Base-by-base conservation (phyloP, 2,888 invertebrate species). In the Cyrtodaria siliqua region DNA sequence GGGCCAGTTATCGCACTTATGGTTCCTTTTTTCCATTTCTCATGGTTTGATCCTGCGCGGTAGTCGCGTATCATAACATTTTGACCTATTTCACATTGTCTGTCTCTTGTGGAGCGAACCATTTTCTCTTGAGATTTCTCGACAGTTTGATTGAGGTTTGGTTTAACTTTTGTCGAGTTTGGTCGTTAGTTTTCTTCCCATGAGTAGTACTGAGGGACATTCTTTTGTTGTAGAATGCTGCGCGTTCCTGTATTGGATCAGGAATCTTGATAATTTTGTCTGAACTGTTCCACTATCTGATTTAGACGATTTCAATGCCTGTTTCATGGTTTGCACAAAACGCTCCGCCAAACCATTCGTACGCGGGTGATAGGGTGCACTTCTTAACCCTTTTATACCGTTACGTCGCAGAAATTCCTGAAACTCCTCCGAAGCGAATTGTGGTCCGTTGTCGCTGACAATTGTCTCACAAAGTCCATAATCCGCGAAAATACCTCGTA, bases 371-470 rank as follows among this genome's bases (percentile, higher is more conserved):
- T 44, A 44, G 4, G 44, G 44, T 3, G 79, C 74, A 42, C 73
- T 71, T 8, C 53, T 59, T 18, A 76, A 70, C 47, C 81, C 81
- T 49, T 64, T 73, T 12, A 83, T 79, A 8, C 83, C 79, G 57
- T 84, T 84, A 16, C 42, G 42, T 2, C 23, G 3, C 16, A 67
- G 38, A 20, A 67, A 59, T n/a, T 50, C 8, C n/a, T n/a, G 24
- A 26, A 67, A 67, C 24, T 44, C 33, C 42, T 72, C 71, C 74
- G 8, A 40, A 0, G 70, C 82, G 70, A 91, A 91, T 42, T 85
- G 84, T 0, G 87, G 74, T 3, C 91, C 90, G 52, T 91, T 92
- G 66, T 92, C 91, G 23, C 85, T 81, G 9, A 91, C 90, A 0
- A 92, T 14, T 18, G 71, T 80, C 40, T 76, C 62, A n/a, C 89